Evolutionary conservation across 1,140 invertebrate species (phyloP).

Genomic region (Aphelenchoides avenae): DNA sequence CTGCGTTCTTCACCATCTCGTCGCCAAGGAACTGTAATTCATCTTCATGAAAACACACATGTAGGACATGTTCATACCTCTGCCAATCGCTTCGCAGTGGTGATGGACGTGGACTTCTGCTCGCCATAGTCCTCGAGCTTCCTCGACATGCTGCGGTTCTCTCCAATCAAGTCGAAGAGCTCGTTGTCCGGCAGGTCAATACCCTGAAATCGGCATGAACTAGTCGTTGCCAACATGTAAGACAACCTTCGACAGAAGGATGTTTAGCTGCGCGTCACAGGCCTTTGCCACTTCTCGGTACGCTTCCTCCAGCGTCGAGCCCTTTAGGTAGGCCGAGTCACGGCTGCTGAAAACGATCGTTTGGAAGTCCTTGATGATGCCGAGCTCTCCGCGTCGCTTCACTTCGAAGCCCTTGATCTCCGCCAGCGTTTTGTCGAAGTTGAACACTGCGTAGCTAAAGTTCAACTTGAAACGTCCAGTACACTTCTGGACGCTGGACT

Average conservation of each 20-base stretch:
- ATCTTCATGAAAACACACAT: no score
- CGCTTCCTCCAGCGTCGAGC: constrained; percentile 80
- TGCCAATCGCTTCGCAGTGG: constrained; percentile 87
- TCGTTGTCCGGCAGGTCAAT: constrained; percentile 79
- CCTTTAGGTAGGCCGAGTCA: constrained; percentile 86
- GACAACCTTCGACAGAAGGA: constrained; percentile 65
- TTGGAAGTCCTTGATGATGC: constrained; percentile 97
- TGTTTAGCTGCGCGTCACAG: constrained; percentile 96
- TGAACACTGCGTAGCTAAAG: constrained; percentile 85
- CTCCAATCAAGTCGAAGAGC: constrained; percentile 91
- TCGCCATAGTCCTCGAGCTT: constrained; percentile 91
- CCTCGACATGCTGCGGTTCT: constrained; percentile 93
- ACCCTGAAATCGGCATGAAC: constrained; percentile 24
- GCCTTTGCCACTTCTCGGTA: constrained; percentile 90
- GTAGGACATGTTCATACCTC: constrained; percentile 68
- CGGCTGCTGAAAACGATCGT: constrained; percentile 96
- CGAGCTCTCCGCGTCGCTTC: constrained; percentile 90
- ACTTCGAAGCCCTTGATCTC: constrained; percentile 98
- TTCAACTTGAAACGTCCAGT: background rate
- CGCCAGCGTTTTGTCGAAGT: constrained; percentile 90
- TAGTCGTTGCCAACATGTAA: constrained; percentile 5
- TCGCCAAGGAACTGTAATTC: constrained; percentile 79
- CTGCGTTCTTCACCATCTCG: constrained; percentile 98
- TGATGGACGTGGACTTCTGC: constrained; percentile 97
- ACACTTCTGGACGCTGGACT: background rate